These are phyloP conservation scores for Pseudoips prasinana DNA, from an alignment of 2,888 invertebrate species.

Conservation along the genomic window DNA sequence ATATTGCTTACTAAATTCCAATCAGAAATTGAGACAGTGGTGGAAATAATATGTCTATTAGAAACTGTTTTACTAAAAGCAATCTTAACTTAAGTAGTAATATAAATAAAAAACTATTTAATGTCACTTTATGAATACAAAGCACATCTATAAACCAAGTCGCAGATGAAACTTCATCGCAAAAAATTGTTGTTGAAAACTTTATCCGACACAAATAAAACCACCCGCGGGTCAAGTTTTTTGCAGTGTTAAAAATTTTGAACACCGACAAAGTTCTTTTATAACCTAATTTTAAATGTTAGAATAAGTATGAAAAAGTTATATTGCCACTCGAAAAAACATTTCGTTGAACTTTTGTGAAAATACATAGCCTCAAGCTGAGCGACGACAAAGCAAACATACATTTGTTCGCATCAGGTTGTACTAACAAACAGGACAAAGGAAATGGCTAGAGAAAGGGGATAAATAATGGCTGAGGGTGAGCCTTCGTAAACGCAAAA, in stretches of 20 bases:
- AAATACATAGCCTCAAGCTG: constrained; percentile 43
- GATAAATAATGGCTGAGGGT: constrained; percentile 57
- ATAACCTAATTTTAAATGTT: constrained; percentile 22
- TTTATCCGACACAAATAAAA: constrained; percentile 27
- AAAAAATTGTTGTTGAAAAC: constrained; percentile 14
- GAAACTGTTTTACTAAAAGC: no score
- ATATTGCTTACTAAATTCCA: no score
- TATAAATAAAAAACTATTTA: constrained; percentile 1
- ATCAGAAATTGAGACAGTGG: no score
- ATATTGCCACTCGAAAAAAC: constrained; percentile 41
- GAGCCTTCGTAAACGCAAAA: constrained; percentile 39
- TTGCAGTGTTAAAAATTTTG: constrained; percentile 14
- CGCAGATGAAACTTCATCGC: constrained; percentile 23
- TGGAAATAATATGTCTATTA: no score
- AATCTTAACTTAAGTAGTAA: no score
- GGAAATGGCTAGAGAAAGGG: constrained; percentile 57
- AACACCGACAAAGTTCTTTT: constrained; percentile 15
- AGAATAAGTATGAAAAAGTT: constrained; percentile 43
- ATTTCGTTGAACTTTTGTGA: constrained; percentile 43
- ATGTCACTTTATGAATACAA: constrained; percentile 8
- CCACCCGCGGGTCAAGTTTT: constrained; percentile 14
- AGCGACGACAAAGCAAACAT: constrained; percentile 50
- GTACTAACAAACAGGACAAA: constrained; percentile 60
- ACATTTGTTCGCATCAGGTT: constrained; percentile 56
- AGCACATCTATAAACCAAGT: constrained; percentile 11